These are phyloP conservation scores for Actenoides hombroni DNA, from an alignment of 2,113 vertebrate species.

Conservation along the genomic window DNA sequence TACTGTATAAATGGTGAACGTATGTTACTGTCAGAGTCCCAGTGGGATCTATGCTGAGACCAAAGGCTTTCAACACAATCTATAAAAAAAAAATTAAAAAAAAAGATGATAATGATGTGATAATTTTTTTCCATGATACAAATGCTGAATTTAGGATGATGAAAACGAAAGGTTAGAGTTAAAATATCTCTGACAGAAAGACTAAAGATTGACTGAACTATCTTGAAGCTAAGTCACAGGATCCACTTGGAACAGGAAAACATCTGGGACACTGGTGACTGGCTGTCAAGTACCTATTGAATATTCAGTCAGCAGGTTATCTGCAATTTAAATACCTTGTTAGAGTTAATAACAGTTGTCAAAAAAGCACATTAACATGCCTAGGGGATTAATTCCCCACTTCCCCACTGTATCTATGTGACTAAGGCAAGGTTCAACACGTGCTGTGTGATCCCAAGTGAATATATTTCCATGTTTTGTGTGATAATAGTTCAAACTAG, in stretches of 20 bases:
- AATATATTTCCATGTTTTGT: constrained; percentile 21
- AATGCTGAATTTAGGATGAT: neutral
- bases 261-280: constrained; percentile 2
- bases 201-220: neutral
- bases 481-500: neutral
- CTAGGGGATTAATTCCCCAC: constrained; percentile 63
- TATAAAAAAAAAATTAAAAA: neutral
- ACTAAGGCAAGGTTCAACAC: constrained; percentile 40
- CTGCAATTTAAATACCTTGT: constrained; percentile 75
- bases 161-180: neutral
- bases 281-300: constrained; percentile 52
- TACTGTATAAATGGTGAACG: neutral
- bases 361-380: constrained; percentile 65
- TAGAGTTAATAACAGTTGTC: constrained; percentile 69
- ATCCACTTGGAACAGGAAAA: neutral
- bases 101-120: neutral
- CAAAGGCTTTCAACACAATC: neutral
- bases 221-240: constrained; percentile 12
- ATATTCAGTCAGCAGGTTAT: constrained; percentile 68
- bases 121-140: neutral
- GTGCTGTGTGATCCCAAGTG: neutral
- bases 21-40: neutral
- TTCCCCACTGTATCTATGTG: constrained; percentile 27
- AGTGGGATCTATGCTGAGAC: neutral
- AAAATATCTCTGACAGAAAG: neutral